Base-by-base conservation (phyloP, 2,797 vertebrate species). In the Coregonus suidteri region DNA sequence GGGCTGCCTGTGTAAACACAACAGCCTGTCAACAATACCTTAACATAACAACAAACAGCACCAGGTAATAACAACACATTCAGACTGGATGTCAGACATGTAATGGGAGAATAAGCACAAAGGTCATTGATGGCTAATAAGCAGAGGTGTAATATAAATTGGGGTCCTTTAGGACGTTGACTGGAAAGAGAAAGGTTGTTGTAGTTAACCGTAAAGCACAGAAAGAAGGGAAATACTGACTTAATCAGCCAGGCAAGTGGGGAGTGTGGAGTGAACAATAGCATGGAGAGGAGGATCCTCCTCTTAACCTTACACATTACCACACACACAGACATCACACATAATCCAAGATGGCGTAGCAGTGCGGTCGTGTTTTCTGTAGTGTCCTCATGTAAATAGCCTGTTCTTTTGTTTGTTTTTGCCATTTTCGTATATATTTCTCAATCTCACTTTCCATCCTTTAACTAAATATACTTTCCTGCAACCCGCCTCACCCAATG, bases 1-100 rank as follows among this genome's bases (percentile, higher is more conserved):
- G 54, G 54, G 75, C 16, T 83, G 18, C 54, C 74, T 4, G 69
- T 70, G 65, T 82, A 82, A 85, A 86, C 81, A 69, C 65, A 69
- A 52, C 53, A 81, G 80, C 67, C 73, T 83, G 82, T 86, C 84
- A 62, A 70, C 30, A 56, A 82, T 34, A 66, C 73, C 64, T 75
- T 70, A 72, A 31, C 13, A 65, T 62, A 71, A 52, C 37, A 59
- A 51, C 72, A 74, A 77, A 35, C 41, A 1, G 6, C 75, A 53
- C 14, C 77, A 82, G 80, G n/a, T 11, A 47, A 79, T 79, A 79
- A 71, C 25, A 41, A 76, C 85, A 76, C 31, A 6, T 81, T 80
- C 72, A 53, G 52, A 35, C 15, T 7, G 54, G 72, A 25, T 80
- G 82, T 82, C 81, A 78, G 41, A 78, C 74, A 67, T 65, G 74